Percentiles rank a stretch among this genome's conserved stretches.
Evolutionary conservation across 2,797 vertebrate genomes (phyloP).

Genomic region (Vespertilio murinus): DNA sequence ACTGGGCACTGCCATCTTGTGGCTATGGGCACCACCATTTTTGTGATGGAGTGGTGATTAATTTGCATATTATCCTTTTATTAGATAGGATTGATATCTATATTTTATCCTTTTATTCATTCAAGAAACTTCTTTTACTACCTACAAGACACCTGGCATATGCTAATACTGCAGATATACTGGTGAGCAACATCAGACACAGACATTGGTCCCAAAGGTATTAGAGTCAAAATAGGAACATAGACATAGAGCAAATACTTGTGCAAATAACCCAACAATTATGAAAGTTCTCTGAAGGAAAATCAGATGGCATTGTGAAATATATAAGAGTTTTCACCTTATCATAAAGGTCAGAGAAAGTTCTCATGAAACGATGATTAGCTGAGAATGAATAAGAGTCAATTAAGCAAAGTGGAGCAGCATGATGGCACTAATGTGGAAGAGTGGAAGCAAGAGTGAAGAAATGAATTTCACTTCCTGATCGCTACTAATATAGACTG

Average conservation of each 20-base stretch:
- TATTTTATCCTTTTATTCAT: not conserved
- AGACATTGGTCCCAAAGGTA: not conserved
- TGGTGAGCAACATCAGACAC: not conserved
- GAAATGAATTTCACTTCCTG: not conserved
- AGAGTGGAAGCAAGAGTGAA: not conserved
- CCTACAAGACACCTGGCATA: rapidly evolving
- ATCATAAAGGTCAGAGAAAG: not conserved
- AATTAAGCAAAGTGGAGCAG: not conserved
- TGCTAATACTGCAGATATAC: not conserved
- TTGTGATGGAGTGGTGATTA: no score
- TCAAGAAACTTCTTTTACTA: not conserved
- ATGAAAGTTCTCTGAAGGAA: not conserved
- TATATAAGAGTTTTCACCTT: not conserved
- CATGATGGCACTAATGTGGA: not conserved
- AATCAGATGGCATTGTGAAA: not conserved
- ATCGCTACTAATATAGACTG: not conserved
- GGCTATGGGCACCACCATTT: no score
- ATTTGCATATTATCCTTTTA: no score
- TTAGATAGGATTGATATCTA: not conserved
- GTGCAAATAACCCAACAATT: not conserved
- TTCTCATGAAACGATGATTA: not conserved
- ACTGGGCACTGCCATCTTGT: no score
- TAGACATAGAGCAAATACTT: not conserved
- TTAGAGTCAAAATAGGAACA: not conserved
- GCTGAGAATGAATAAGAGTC: not conserved